These are phyloP conservation scores for Aleiodes testaceus DNA, from an alignment of 2,888 invertebrate genomes.

Conservation along the genomic window DNA sequence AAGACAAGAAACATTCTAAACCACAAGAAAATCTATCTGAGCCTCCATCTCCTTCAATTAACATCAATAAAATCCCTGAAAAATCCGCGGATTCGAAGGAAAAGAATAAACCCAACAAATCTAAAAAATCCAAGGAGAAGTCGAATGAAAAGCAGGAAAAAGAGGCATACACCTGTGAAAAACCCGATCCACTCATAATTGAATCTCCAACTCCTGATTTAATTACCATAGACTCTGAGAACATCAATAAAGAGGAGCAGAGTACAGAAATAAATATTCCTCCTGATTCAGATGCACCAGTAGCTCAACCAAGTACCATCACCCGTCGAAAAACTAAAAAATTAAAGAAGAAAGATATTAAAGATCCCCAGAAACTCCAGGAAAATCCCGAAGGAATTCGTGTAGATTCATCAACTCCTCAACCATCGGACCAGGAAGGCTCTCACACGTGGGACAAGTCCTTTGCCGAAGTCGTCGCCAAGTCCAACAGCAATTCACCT, in stretches of 20 bases:
- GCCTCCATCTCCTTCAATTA: too few relatives aligned
- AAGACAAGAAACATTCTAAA: background rate
- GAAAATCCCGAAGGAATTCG: constrained; percentile 42
- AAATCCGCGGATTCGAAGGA: constrained; percentile 18
- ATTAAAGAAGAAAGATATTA: constrained; percentile 50
- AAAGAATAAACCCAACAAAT: constrained; percentile 37
- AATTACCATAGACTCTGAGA: constrained; percentile 38
- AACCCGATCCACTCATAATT: constrained; percentile 31
- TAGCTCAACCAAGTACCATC: constrained; percentile 24
- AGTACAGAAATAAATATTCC: constrained; percentile 5
- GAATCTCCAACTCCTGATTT: constrained; percentile 37
- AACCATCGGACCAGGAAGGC: constrained; percentile 38
- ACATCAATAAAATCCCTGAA: background rate
- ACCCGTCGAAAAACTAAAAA: constrained; percentile 41
- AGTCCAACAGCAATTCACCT: constrained; percentile 71
- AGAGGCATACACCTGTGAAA: background rate
- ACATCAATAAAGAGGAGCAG: constrained; percentile 35
- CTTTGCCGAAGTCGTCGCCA: constrained; percentile 81
- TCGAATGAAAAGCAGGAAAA: constrained; percentile 41
- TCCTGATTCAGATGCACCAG: background rate
- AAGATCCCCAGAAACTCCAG: constrained; percentile 26
- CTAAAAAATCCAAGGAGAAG: constrained; percentile 32
- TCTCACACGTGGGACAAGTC: constrained; percentile 73
- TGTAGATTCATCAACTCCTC: constrained; percentile 44
- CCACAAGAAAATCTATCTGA: background rate